Base-by-base conservation (phyloP, 2,797 vertebrate genomes). In the Galago senegalensis region DNA sequence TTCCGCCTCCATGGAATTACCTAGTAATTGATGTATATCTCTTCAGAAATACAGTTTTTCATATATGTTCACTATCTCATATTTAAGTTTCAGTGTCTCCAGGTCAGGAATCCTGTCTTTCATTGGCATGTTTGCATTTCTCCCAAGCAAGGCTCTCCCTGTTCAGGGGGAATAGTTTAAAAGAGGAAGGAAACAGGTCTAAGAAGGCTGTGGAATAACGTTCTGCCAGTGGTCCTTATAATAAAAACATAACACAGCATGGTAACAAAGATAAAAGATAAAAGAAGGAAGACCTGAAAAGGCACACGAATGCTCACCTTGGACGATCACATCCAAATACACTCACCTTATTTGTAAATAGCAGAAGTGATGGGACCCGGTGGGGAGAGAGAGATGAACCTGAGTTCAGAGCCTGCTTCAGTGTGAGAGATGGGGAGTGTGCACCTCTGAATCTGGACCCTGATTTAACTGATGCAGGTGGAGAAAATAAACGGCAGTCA, bases 11-110 rank as follows among this genome's bases (percentile, higher is more conserved):
- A 84, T 29, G 21, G 58, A 88, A 69, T 86, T 92, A 90, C 89
- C 43, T 82, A 89, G n/a, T 53, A 76, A 72, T 49, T 70, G 7
- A 20, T 40, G 16, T 27, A 25, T 37, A 72, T 83, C 72, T 84
- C 72, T 94, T 87, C 72, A 76, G 18, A 92, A 91, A 29, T 61
- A 73, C 49, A 75, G 1, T 85, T 31, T 95, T 96, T 86, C 80
- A 87, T 58, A 43, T 61, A 76, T 79, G 94, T 82, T 53, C 5
- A 72, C 37, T 75, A 84, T n/a, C 29, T 84, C 46, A 49, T 43
- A 70, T 58, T 40, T 84, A 77, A 84, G 12, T 75, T 75, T 65
- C 85, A 46, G 37, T 89, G 87, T 93, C 69, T 81, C 31, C 75
- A 70, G 40, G 53, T 73, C 65, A 92, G 77, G 27, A 70, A 65